Conservation (phyloP, 2,113 vertebrate genomes). For the Coturnix japonica region DNA sequence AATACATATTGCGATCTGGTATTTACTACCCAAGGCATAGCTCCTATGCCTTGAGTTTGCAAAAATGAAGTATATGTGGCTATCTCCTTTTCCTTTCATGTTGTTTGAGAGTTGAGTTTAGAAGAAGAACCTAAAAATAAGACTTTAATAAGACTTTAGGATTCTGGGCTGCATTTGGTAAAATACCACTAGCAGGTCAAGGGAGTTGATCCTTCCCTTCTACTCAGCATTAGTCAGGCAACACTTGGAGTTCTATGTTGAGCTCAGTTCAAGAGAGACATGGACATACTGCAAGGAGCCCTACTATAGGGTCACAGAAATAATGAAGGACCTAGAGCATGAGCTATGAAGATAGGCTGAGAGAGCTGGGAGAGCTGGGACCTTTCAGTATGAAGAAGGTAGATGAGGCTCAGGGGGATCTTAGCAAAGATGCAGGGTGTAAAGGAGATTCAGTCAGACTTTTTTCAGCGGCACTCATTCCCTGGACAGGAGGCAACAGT, state of each 20-base stretch:
- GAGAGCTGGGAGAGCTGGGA: background rate
- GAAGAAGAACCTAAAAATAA: background rate
- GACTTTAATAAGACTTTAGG: too few relatives aligned
- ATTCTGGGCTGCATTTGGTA: background rate
- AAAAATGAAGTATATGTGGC: background rate
- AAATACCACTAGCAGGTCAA: background rate
- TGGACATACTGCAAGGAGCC: background rate
- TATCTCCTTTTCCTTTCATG: background rate
- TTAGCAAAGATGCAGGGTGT: background rate
- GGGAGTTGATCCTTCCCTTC: background rate
- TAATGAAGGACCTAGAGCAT: background rate
- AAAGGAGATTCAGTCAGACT: background rate
- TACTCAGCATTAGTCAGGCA: background rate
- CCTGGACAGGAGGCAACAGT: background rate
- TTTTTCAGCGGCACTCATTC: background rate
- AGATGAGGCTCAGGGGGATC: background rate
- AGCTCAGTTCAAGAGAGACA: background rate
- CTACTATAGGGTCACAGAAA: background rate
- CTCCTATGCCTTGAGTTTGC: fast-evolving
- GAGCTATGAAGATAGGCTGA: background rate
- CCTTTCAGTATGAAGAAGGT: background rate
- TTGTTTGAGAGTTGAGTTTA: background rate
- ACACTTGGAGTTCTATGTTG: background rate
- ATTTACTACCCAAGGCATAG: background rate
- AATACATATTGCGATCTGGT: background rate